Conservation (phyloP, 1,140 invertebrate species). For the Papilio polytes region DNA sequence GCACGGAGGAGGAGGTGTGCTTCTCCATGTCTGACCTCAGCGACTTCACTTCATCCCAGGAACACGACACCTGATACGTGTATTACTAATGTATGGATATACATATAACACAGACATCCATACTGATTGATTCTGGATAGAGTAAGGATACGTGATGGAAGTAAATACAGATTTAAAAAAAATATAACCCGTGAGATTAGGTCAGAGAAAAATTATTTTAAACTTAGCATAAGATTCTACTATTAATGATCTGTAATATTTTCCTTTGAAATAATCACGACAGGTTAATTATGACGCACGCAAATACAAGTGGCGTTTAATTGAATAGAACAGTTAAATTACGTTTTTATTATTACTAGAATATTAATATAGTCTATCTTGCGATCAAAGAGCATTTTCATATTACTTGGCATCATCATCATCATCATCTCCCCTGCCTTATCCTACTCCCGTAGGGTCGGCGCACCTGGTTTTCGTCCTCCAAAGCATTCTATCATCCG, state of each 20-base stretch:
- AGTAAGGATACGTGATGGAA: no score
- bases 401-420: no score
- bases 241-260: background rate
- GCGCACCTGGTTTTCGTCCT: no score
- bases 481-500: no score
- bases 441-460: no score
- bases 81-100: background rate
- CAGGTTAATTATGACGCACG: slow-evolving; percentile 9
- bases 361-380: background rate
- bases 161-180: no score
- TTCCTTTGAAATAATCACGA: slow-evolving; percentile 1
- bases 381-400: background rate
- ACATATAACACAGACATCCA: background rate
- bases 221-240: background rate
- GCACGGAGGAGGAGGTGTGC: slow-evolving; percentile 93
- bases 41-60: slow-evolving; percentile 97
- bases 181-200: no score
- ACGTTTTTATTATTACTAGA: background rate
- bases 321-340: background rate
- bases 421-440: no score
- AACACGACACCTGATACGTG: slow-evolving; percentile 89
- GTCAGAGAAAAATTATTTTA: background rate
- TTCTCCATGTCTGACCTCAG: slow-evolving; percentile 96
- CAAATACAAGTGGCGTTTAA: background rate
- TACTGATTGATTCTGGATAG: no score